These are phyloP conservation scores for Drosophila ambigua DNA, from an alignment of 1,140 invertebrate species.

Conservation along the genomic window DNA sequence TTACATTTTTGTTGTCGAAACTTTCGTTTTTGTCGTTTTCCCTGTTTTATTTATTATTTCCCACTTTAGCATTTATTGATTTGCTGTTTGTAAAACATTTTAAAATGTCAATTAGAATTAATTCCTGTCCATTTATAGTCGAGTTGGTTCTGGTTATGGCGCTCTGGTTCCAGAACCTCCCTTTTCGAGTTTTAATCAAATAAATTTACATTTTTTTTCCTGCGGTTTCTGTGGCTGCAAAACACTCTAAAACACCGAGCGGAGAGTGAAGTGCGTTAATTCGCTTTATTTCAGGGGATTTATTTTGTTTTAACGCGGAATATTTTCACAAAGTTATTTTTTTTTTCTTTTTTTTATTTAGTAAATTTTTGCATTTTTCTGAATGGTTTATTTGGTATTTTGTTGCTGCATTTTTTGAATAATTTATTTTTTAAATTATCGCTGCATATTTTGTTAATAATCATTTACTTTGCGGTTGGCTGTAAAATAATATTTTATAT, in stretches of 20 bases:
- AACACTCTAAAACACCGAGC: too few species aligned
- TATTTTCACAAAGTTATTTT: too few species aligned
- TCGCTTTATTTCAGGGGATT: slow-evolving; percentile 24
- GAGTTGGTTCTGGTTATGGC: background rate
- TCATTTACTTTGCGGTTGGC: slow-evolving; percentile 31
- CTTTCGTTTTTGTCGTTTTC: too few species aligned
- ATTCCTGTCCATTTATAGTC: slow-evolving; percentile 33
- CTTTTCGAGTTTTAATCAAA: slow-evolving; percentile 33
- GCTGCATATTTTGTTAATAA: slow-evolving; percentile 8
- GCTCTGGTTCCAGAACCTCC: too few species aligned
- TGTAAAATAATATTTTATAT: slow-evolving; percentile 14
- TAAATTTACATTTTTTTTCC: slow-evolving; percentile 31
- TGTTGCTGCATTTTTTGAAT: slow-evolving; percentile 13
- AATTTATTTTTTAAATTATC: slow-evolving; percentile 10
- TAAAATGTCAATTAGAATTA: slow-evolving; percentile 68
- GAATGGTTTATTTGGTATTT: background rate
- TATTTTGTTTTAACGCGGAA: too few species aligned
- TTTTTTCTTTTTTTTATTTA: slow-evolving; percentile 18
- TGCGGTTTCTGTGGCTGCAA: background rate
- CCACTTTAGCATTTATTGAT: slow-evolving; percentile 60
- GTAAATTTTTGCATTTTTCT: too few species aligned
- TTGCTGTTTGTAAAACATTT: slow-evolving; percentile 46
- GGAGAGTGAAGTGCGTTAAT: slow-evolving; percentile 18
- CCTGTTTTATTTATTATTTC: background rate
- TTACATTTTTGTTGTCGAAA: too few species aligned